Percentiles rank a stretch among this genome's conserved stretches.
phyloP scores from a whole-genome alignment of 2,113 vertebrate species.

The Columba janthina region DNA sequence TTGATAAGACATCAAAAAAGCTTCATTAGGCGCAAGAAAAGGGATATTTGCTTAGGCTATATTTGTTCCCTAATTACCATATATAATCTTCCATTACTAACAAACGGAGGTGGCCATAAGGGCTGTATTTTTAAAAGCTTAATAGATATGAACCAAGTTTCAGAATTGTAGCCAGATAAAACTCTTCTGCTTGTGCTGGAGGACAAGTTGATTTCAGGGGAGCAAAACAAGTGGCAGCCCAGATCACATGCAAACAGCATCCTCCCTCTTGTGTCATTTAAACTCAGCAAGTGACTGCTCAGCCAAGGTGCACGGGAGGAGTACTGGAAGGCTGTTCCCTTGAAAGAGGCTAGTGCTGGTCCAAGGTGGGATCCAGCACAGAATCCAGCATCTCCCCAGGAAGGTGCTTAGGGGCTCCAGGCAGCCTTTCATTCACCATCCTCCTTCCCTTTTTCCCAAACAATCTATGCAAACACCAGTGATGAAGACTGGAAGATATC shows the following conservation, averaged over 20 bases:
- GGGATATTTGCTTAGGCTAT: background rate
- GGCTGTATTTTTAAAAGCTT: background rate
- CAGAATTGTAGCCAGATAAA: background rate
- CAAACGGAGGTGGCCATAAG: background rate
- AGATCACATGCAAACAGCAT: background rate
- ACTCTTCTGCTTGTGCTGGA: background rate
- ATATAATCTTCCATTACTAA: background rate
- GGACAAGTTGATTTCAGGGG: background rate
- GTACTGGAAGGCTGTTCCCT: background rate
- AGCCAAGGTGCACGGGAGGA: background rate
- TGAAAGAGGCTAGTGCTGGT: background rate
- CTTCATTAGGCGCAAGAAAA: background rate
- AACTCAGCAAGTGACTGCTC: rapidly evolving
- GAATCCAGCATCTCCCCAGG: background rate
- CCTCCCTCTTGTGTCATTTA: background rate
- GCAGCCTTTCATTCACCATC: background rate
- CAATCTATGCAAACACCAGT: background rate
- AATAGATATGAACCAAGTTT: background rate
- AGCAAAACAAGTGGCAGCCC: rapidly evolving
- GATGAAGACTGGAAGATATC: background rate
- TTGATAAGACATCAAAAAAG: constrained; percentile 14
- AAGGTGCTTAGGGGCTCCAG: background rate
- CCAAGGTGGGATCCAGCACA: background rate
- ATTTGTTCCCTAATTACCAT: background rate
- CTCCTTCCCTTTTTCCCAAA: background rate